Evolutionary conservation across 2,797 vertebrate species (phyloP).

Genomic region (Sitta carolinensis): DNA sequence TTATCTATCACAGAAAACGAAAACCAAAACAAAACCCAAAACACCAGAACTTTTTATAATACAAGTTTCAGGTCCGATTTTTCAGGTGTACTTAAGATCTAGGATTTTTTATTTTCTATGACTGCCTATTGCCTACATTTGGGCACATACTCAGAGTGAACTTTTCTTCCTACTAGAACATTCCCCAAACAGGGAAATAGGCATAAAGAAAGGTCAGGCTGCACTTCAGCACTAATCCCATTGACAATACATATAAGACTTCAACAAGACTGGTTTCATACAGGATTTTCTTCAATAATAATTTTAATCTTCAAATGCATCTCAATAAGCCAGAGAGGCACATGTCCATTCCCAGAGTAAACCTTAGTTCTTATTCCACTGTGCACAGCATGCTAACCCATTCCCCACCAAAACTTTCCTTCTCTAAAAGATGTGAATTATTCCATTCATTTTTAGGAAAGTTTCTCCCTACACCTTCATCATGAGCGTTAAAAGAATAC

Average conservation of each 20-base stretch:
- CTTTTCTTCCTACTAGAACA: background rate
- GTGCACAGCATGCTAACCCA: background rate
- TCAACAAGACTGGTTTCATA: background rate
- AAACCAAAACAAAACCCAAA: background rate
- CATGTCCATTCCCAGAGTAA: background rate
- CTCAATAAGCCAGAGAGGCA: background rate
- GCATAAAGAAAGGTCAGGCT: background rate
- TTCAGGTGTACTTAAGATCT: background rate
- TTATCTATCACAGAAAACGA: background rate
- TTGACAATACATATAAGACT: background rate
- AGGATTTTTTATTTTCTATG: background rate
- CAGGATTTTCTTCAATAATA: background rate
- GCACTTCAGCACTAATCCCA: background rate
- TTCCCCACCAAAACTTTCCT: background rate
- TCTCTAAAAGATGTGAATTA: background rate
- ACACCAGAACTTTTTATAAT: background rate
- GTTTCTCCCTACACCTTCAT: background rate
- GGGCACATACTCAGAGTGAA: background rate
- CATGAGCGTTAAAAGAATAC: background rate
- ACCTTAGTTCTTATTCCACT: background rate
- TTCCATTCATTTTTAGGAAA: background rate
- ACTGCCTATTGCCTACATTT: background rate
- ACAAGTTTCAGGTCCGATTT: background rate
- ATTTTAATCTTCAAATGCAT: background rate
- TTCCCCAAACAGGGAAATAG: background rate